Percentiles rank a stretch among this genome's conserved stretches.
Conservation (phyloP, 2,113 vertebrate species). For the Aldabrachelys gigantea region DNA sequence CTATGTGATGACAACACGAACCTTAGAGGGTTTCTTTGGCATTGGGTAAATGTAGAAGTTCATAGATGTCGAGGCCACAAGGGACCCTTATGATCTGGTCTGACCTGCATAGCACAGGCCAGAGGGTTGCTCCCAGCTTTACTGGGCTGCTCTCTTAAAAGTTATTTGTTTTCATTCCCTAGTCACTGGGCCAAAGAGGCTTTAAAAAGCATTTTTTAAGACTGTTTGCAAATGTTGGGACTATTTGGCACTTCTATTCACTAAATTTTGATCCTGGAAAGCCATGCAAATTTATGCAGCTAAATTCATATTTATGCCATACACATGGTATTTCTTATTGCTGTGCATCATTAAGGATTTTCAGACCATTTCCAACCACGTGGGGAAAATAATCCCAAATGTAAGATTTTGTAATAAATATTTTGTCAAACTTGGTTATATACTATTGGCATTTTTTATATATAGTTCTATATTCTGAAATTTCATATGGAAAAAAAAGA, state of each 20-base stretch:
- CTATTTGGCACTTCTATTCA: not conserved
- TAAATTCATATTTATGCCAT: rapidly evolving
- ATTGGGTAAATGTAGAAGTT: rapidly evolving
- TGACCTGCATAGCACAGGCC: not conserved
- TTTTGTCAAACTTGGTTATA: not conserved
- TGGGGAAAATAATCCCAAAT: not conserved
- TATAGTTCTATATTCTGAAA: not conserved
- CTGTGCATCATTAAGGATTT: not conserved
- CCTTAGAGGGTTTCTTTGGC: not conserved
- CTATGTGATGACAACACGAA: rapidly evolving
- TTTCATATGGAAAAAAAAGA: not conserved
- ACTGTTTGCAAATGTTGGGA: not conserved
- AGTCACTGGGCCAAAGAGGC: not conserved
- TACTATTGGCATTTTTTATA: not conserved
- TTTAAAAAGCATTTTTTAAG: not conserved
- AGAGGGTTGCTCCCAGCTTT: not conserved
- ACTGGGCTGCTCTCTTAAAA: slow-evolving; percentile 8
- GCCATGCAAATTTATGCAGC: not conserved
- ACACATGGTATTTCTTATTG: rapidly evolving
- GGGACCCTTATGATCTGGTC: not conserved
- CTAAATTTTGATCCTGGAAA: rapidly evolving
- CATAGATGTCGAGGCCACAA: rapidly evolving
- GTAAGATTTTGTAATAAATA: rapidly evolving
- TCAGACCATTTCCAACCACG: not conserved
- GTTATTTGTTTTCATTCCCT: not conserved